phyloP scores from a whole-genome alignment of 2,888 invertebrate genomes.

The Eumerus sabulonum region DNA sequence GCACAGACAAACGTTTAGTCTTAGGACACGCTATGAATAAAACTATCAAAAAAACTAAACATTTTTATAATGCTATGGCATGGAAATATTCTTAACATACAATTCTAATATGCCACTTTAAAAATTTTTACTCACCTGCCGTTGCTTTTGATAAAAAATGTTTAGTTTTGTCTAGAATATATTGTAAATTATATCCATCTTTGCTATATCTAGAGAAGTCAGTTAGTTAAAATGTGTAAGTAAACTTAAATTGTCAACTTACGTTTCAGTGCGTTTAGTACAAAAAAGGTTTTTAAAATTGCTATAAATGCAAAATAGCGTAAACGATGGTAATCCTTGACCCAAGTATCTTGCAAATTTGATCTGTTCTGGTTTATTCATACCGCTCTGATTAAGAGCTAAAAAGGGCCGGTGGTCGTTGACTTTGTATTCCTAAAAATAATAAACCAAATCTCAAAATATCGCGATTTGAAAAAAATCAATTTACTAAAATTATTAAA shows the following conservation, averaged over 20 bases:
- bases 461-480: too few species aligned
- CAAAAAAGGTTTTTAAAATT: conserved; percentile 79
- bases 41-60: too few species aligned
- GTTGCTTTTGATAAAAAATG: conserved; percentile 78
- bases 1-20: too few species aligned
- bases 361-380: conserved; percentile 78
- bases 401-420: conserved; percentile 78
- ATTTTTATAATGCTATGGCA: too few species aligned
- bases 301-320: conserved; percentile 79
- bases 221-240: too few species aligned
- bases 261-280: conserved; percentile 79
- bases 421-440: conserved; percentile 76
- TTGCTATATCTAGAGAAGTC: conserved; percentile 75
- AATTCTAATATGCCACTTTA: too few species aligned
- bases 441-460: too few species aligned
- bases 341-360: conserved; percentile 79
- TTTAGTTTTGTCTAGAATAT: conserved; percentile 79
- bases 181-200: conserved; percentile 79
- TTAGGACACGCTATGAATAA: too few species aligned
- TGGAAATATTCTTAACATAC: too few species aligned
- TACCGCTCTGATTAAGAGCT: conserved; percentile 77
- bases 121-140: conserved; percentile 76
- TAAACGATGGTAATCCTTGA: conserved; percentile 78
- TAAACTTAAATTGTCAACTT: conserved; percentile 65
- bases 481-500: conserved; percentile 12